These are phyloP conservation scores for Hippocampus barbouri DNA, from an alignment of 2,113 vertebrate species.

Conservation along the genomic window DNA sequence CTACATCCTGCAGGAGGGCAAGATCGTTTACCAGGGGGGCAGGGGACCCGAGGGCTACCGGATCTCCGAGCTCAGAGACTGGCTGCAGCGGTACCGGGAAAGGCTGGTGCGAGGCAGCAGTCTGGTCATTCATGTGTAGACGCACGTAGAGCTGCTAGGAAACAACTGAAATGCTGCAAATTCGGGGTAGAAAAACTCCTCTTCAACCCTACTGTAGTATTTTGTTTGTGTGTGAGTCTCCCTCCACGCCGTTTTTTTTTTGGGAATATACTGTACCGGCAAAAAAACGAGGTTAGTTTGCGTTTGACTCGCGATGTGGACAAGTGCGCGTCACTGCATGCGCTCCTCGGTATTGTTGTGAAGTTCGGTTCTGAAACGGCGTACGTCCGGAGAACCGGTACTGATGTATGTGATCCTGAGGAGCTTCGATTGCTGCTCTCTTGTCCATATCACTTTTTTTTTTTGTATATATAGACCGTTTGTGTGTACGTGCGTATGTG, in stretches of 20 bases:
- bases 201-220: conserved; percentile 1
- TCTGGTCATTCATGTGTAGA: conserved; percentile 76
- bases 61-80: conserved; percentile 88
- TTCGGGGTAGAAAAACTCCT: conserved; percentile 36
- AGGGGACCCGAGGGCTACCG: conserved; percentile 92
- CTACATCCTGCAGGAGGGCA: conserved; percentile 85
- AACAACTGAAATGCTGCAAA: conserved; percentile 35
- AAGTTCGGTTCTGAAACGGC: conserved; percentile 90
- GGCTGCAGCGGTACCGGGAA: conserved; percentile 83
- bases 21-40: conserved; percentile 90
- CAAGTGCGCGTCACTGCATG: conserved; percentile 32
- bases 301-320: conserved; percentile 1
- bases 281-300: conserved; percentile 18
- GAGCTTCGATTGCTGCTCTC: conserved; percentile 47
- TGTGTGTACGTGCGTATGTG: conserved; percentile 10
- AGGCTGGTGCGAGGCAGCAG: conserved; percentile 58
- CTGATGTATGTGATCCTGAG: conserved; percentile 81
- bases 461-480: neutral
- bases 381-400: conserved; percentile 80
- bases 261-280: too few species aligned
- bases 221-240: neutral
- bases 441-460: conserved; percentile 31
- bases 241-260: neutral
- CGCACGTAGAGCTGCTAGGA: conserved; percentile 38
- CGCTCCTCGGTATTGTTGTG: conserved; percentile 79